A percentile compares a stretch with the other conserved stretches of the same genome.
Evolutionary conservation across 1,140 invertebrate genomes (phyloP).

Genomic region (Pristionchus pacificus): DNA sequence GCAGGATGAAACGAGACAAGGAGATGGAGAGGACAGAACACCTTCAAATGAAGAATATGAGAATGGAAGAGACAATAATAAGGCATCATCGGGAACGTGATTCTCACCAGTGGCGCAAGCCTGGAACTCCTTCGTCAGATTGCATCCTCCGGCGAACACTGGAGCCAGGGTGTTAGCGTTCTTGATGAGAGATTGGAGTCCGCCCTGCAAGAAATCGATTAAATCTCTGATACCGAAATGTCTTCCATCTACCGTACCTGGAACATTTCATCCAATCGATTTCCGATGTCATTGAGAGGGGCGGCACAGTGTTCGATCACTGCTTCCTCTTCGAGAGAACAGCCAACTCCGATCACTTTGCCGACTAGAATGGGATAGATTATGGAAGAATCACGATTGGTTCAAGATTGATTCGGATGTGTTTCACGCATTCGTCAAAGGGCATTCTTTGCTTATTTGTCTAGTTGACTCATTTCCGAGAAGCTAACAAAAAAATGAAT

Average conservation of each 20-base stretch:
- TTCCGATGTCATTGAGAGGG: constrained; percentile 44
- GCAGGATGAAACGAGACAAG: constrained; percentile 51
- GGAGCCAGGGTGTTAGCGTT: constrained; percentile 54
- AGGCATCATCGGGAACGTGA: neutral
- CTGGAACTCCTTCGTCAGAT: constrained; percentile 40
- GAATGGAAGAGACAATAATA: neutral
- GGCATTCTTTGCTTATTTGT: neutral
- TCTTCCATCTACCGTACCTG: constrained; percentile 37
- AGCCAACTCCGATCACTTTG: constrained; percentile 35
- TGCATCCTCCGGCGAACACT: constrained; percentile 52
- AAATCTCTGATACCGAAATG: neutral
- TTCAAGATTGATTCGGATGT: neutral
- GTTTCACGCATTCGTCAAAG: neutral
- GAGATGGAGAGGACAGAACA: constrained; percentile 15
- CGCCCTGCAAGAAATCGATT: constrained; percentile 33
- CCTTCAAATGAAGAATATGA: constrained; percentile 7
- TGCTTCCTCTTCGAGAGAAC: constrained; percentile 41
- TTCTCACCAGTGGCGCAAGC: constrained; percentile 33
- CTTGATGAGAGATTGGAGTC: constrained; percentile 49
- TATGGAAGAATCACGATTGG: neutral
- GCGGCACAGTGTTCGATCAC: constrained; percentile 52
- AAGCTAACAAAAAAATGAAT: constrained; percentile 2
- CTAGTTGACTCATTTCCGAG: constrained; percentile 1
- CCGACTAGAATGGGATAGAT: constrained; percentile 12
- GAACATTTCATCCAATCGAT: constrained; percentile 47